Evolutionary conservation across 2,888 invertebrate genomes (phyloP).

Genomic region (Steinernema scapterisci): DNA sequence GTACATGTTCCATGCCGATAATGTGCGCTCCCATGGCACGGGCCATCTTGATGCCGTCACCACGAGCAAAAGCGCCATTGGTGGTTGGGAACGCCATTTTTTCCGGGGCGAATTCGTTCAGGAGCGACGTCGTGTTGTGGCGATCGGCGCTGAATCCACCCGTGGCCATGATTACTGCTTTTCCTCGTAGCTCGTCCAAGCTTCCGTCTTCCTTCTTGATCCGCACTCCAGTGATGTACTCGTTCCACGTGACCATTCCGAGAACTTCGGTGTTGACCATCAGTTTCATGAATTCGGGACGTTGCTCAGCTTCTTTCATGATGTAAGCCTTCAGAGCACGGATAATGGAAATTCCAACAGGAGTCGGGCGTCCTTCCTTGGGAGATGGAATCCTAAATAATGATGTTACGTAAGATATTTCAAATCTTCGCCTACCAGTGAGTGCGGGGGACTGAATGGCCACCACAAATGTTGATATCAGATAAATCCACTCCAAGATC

Average conservation of each 20-base stretch:
- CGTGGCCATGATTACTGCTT: constrained; percentile 65
- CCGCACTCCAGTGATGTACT: constrained; percentile 59
- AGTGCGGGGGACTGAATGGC: constrained; percentile 65
- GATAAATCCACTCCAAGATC: constrained; percentile 60
- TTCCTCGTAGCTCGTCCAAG: constrained; percentile 52
- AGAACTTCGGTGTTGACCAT: constrained; percentile 41
- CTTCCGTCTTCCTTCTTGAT: constrained; percentile 33
- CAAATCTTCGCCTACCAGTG: constrained; percentile 58
- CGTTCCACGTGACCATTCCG: constrained; percentile 57
- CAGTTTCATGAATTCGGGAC: constrained; percentile 48
- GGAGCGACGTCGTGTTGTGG: constrained; percentile 51
- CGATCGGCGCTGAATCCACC: constrained; percentile 64
- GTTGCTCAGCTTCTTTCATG: constrained; percentile 45
- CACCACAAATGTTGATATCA: constrained; percentile 67
- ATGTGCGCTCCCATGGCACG: constrained; percentile 63
- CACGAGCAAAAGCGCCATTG: constrained; percentile 66
- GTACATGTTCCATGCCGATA: constrained; percentile 65
- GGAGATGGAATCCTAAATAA: constrained; percentile 66
- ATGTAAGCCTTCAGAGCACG: constrained; percentile 54
- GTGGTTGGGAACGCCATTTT: constrained; percentile 62
- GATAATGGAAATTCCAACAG: constrained; percentile 67
- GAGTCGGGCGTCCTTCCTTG: constrained; percentile 66
- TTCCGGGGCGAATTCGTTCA: constrained; percentile 60
- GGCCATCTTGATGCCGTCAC: constrained; percentile 65
- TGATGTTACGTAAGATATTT: too few relatives aligned